Evolutionary conservation across 2,113 vertebrate genomes (phyloP).

Genomic region (Camelus dromedarius): DNA sequence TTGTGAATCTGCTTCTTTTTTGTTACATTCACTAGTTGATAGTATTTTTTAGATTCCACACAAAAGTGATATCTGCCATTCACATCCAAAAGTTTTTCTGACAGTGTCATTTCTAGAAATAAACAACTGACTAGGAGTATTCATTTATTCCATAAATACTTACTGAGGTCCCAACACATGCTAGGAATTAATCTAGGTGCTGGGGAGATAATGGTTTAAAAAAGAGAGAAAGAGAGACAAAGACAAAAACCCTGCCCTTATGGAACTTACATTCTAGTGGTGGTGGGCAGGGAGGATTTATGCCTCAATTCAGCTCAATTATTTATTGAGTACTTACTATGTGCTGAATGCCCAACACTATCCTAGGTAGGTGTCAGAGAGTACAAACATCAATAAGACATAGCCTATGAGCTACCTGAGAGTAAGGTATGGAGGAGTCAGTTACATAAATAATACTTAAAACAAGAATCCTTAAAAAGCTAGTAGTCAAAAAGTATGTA

Average conservation of each 20-base stretch:
- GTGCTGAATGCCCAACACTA: neutral
- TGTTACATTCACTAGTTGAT: too few species aligned
- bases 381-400: slow-evolving; percentile 10
- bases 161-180: neutral
- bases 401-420: neutral
- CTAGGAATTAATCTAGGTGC: slow-evolving; percentile 30
- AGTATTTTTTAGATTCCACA: too few species aligned
- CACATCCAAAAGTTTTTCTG: slow-evolving; percentile 4
- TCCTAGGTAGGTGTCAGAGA: neutral
- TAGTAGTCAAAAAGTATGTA: neutral
- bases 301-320: neutral
- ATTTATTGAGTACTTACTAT: neutral
- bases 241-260: neutral
- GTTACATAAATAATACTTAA: slow-evolving; percentile 24
- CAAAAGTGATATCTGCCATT: neutral
- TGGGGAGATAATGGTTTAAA: neutral
- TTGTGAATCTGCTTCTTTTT: too few species aligned
- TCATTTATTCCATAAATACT: slow-evolving; percentile 41
- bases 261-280: slow-evolving; percentile 10
- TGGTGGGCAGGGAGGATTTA: neutral
- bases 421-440: neutral
- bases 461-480: slow-evolving; percentile 39
- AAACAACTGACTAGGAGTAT: slow-evolving; percentile 39
- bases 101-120: slow-evolving; percentile 10
- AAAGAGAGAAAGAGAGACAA: neutral